Base-by-base conservation (phyloP, 2,888 invertebrate genomes). In the Lepidocyrtinus sp. region DNA sequence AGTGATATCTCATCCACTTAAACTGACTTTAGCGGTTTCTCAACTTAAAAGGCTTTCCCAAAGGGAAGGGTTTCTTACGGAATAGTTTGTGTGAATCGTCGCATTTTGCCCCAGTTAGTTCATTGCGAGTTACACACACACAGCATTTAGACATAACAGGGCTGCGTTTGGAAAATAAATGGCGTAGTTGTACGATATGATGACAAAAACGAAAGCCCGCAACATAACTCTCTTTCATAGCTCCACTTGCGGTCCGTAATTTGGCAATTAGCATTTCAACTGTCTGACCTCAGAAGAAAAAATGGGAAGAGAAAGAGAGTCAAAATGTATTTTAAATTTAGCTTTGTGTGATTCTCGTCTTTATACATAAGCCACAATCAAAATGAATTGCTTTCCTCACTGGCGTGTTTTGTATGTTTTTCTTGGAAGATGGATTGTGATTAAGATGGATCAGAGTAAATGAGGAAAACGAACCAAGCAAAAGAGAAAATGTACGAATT, bases 381-480 rank as follows among this genome's bases (percentile, higher is more conserved):
- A 68, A 69, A 63, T 68, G 63, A 65, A 77, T 72, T 59, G 67
- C 61, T 72, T 77, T 71, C 68, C 22, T 68, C 63, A 63, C 68
- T 73, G 68, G 50, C 59, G 22, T 73, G 26, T 73, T 77, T 62
- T 68, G 73, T 68, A 36, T 71, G 81, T 73, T 76, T 76, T 76
- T 75, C 75, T 77, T 78, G 65, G 75, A 73, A 80, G 79, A 82
- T 82, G 82, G 76, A 82, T 82, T 67, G 80, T 70, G 80, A 82
- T 80, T 82, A 72, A 78, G 78, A 82, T 78, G 72, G 72, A 82
- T 77, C 74, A 75, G 74, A 72, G 62, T 62, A 63, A 46, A 50
- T 22, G 17, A 55, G 36, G 12, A 36, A 36, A n/a, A n/a, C n/a
- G n/a, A n/a, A n/a, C 7, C 12, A 36, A 36, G 36, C 5, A 36